phyloP scores from a whole-genome alignment of 2,113 vertebrate species.

The Aphelocoma coerulescens region DNA sequence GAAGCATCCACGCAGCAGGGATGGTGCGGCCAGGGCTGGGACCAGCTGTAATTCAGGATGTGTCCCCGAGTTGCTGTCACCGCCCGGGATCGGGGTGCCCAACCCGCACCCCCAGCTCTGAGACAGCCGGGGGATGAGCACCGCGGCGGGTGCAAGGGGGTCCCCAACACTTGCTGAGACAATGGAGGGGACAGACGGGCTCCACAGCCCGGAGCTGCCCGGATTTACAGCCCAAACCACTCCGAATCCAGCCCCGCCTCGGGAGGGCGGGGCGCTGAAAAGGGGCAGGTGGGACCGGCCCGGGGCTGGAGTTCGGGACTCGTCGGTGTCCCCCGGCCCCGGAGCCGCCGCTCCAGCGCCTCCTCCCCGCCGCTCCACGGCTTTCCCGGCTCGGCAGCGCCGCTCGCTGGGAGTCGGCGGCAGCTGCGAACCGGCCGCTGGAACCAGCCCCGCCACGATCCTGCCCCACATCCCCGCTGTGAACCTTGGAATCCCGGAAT shows the following conservation, averaged over 20 bases:
- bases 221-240: neutral
- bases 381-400: neutral
- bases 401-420: neutral
- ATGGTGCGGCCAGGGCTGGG: neutral
- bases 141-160: neutral
- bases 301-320: neutral
- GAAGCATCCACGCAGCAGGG: neutral
- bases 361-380: neutral
- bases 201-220: neutral
- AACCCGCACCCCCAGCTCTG: neutral
- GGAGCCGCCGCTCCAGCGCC: neutral
- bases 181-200: rapidly evolving
- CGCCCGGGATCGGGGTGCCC: neutral
- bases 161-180: too few relatives aligned
- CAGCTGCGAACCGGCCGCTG: neutral
- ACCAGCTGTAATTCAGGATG: rapidly evolving
- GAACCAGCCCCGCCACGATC: neutral
- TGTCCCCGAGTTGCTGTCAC: neutral
- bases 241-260: neutral
- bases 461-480: neutral
- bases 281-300: neutral
- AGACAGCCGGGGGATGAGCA: neutral
- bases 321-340: neutral
- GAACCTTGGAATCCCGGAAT: neutral
- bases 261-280: neutral